A percentile compares a stretch with the other conserved stretches of the same genome.
phyloP scores from a whole-genome alignment of 2,113 vertebrate species.

The Merops nubicus region DNA sequence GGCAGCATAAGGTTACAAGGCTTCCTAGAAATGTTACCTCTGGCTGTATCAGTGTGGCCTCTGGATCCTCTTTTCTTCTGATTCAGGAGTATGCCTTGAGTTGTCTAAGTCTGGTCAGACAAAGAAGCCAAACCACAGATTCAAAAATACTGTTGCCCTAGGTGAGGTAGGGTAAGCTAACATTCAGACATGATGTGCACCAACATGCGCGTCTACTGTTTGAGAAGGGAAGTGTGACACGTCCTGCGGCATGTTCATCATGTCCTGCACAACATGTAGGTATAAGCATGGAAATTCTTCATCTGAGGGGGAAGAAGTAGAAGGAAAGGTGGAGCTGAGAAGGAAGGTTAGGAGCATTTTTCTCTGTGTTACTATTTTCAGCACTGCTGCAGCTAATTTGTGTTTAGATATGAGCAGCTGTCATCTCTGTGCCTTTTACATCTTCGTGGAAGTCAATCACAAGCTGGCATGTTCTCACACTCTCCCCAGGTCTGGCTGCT shows the following conservation, averaged over 20 bases:
- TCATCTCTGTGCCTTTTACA: background rate
- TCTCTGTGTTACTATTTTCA: background rate
- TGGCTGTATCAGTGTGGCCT: background rate
- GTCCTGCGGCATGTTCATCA: background rate
- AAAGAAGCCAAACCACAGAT: background rate
- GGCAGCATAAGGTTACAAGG: background rate
- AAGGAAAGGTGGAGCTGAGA: background rate
- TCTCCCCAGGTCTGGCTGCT: background rate
- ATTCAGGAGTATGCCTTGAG: background rate
- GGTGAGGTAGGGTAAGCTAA: background rate
- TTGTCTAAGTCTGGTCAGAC: background rate
- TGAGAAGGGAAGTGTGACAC: background rate
- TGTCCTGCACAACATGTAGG: background rate
- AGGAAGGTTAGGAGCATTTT: background rate
- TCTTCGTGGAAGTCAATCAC: background rate
- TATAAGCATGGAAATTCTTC: background rate
- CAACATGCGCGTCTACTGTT: background rate
- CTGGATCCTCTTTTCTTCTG: background rate
- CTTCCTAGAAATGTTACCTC: background rate
- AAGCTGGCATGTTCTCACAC: background rate
- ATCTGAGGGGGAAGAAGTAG: background rate
- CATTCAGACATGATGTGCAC: background rate
- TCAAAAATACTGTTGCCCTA: background rate
- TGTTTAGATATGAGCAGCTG: conserved; percentile 1
- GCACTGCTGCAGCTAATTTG: background rate